Evolutionary conservation across 1,140 invertebrate species (phyloP).

Genomic region (Odontomachus brunneus): DNA sequence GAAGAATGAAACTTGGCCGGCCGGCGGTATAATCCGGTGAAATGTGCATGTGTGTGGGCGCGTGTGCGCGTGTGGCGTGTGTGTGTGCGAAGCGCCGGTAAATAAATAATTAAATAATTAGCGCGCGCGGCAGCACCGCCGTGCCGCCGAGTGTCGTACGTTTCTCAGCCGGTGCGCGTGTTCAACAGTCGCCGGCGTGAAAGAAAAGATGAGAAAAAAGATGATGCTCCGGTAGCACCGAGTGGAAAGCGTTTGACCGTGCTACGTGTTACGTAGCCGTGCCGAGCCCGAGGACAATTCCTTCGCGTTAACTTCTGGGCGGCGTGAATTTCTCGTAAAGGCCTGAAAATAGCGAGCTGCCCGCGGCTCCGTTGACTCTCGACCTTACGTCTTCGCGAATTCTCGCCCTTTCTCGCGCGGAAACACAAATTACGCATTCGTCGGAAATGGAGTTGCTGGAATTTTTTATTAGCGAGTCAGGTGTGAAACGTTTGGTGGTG

Average conservation of each 20-base stretch:
- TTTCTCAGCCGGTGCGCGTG: constrained; percentile 63
- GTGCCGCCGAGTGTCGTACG: constrained; percentile 54
- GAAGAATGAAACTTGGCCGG: constrained; percentile 77
- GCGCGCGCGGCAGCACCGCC: constrained; percentile 36
- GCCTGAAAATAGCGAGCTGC: constrained; percentile 65
- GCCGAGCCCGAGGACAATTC: constrained; percentile 45
- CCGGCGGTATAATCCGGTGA: constrained; percentile 71
- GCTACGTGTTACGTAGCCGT: neutral
- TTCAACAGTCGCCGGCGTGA: constrained; percentile 64
- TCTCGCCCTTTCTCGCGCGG: constrained; percentile 23
- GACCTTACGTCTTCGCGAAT: constrained; percentile 57
- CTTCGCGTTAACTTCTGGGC: constrained; percentile 57
- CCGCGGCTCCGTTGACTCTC: constrained; percentile 66
- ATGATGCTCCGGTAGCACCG: constrained; percentile 5
- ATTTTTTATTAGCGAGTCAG: constrained; percentile 43
- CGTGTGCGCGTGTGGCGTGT: no score
- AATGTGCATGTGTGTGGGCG: constrained; percentile 38
- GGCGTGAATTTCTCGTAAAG: constrained; percentile 72
- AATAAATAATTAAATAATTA: constrained; percentile 82
- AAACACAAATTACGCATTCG: constrained; percentile 46
- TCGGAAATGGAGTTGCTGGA: constrained; percentile 1
- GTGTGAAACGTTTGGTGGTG: constrained; percentile 23
- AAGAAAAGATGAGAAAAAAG: constrained; percentile 70
- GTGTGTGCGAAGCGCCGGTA: constrained; percentile 64
- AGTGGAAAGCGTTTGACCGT: constrained; percentile 65